Evolutionary conservation across 2,797 vertebrate species (phyloP).

Genomic region (Myotis planiceps): DNA sequence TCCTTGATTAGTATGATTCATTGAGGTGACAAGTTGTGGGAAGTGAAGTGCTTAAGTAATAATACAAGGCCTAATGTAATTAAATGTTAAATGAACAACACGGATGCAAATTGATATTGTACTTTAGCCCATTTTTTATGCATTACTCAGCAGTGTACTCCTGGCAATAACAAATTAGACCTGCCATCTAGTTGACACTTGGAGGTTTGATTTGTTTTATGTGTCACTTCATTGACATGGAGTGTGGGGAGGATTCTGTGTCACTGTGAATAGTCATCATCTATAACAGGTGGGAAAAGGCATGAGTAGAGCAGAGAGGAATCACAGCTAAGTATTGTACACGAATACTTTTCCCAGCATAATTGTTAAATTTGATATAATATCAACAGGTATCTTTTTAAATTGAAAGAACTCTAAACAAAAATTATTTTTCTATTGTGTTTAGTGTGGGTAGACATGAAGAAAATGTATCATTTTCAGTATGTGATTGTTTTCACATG

Average conservation of each 20-base stretch:
- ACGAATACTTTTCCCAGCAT: neutral
- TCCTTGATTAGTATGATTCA: neutral
- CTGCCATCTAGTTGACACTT: neutral
- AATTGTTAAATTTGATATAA: neutral
- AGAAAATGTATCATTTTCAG: slow-evolving; percentile 64
- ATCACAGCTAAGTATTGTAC: neutral
- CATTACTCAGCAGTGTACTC: neutral
- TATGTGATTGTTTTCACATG: neutral
- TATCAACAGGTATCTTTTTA: neutral
- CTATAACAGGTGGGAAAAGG: neutral
- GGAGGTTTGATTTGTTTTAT: neutral
- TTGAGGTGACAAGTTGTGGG: neutral
- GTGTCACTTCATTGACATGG: neutral
- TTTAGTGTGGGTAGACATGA: neutral
- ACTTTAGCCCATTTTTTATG: neutral
- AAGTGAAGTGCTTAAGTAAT: neutral
- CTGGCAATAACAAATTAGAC: neutral
- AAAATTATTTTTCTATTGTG: neutral
- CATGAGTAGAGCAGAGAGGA: neutral
- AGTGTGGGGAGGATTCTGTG: neutral
- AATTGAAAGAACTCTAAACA: neutral
- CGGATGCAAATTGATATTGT: neutral
- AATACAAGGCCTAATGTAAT: neutral
- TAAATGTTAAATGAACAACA: neutral
- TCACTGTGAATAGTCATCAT: neutral